These are phyloP conservation scores for Montipora cactus DNA, from an alignment of 64 coral and sea anemone genomes.

Conservation along the genomic window DNA sequence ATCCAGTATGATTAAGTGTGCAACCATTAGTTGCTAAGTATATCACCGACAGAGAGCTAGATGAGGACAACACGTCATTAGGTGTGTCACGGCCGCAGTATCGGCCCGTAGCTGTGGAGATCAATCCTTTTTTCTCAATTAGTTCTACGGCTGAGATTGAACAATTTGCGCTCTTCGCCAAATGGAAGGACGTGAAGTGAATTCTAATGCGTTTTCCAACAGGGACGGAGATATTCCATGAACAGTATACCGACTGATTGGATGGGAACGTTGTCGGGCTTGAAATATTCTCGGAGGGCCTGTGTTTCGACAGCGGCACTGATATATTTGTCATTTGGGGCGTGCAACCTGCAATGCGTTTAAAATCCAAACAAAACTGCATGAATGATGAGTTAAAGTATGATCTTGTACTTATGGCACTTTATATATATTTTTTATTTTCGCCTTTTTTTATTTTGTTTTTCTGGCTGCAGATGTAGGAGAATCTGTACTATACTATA, in stretches of 20 bases:
- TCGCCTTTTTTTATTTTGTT: too few species aligned
- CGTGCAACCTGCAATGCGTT: neutral
- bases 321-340: neutral
- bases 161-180: conserved; percentile 10
- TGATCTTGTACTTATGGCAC: too few species aligned
- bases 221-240: neutral
- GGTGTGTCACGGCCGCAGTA: neutral
- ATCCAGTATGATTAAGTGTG: neutral
- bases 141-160: neutral
- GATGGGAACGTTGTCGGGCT: neutral
- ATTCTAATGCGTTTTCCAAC: neutral
- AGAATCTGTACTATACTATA: too few species aligned
- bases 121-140: neutral
- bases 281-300: conserved; percentile 1
- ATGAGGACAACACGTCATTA: conserved; percentile 9
- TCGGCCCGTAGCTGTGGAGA: neutral
- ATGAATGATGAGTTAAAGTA: too few species aligned
- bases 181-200: conserved; percentile 16
- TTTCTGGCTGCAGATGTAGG: too few species aligned
- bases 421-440: too few species aligned
- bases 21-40: neutral
- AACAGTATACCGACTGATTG: conserved; percentile 10
- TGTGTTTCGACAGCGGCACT: neutral
- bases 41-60: conserved; percentile 7
- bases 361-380: too few species aligned